Evolutionary conservation across 2,888 invertebrate species (phyloP), one percentile per base, ranked within the genome.

Genomic region (Spodoptera littoralis): DNA sequence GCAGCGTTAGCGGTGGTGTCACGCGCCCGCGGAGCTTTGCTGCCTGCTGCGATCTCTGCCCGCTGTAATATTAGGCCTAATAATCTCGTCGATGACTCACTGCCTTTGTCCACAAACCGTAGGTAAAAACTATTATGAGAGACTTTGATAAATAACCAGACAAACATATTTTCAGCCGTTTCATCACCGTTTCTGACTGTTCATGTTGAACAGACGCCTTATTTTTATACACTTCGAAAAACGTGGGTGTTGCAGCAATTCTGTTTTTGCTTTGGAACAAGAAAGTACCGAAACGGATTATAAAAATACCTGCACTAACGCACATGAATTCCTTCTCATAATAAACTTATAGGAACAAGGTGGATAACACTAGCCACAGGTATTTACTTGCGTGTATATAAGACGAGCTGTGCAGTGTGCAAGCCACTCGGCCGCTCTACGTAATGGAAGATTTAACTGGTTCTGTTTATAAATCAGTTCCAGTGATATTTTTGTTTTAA

Each of bases 11-110:
- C 56, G 55, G 52, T 44, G 36, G 36, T 36, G 36, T 36, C 36
- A n/a, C 55, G 47, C 54, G 75, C 76, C 59, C 77, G 78, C 36
- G 81, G 79, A 69, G 30, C 36, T 36, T 45, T 42, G 51, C 51
- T 45, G 45, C 12, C 44, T 73, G 69, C 79, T 76, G 75, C 76
- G 77, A 77, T 30, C 80, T 11, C 24, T 24, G 47, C 77, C 73
- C 69, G 75, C 76, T 85, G 76, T 86, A 82, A 85, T 87, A 88
- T 90, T 89, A 88, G 87, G 84, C 80, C 83, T 86, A 88, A 88
- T 88, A 89, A 88, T 90, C 84, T 88, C 66, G 85, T 79, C 85
- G 87, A 76, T 93, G 93, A 92, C 80, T 92, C 92, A 92, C 67
- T 74, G 82, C 75, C 91, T 92, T 92, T 92, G 92, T 92, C 85